Evolutionary conservation across 1,140 invertebrate genomes (phyloP).

Genomic region (roundworm (Caenorhabditis elegans)): DNA sequence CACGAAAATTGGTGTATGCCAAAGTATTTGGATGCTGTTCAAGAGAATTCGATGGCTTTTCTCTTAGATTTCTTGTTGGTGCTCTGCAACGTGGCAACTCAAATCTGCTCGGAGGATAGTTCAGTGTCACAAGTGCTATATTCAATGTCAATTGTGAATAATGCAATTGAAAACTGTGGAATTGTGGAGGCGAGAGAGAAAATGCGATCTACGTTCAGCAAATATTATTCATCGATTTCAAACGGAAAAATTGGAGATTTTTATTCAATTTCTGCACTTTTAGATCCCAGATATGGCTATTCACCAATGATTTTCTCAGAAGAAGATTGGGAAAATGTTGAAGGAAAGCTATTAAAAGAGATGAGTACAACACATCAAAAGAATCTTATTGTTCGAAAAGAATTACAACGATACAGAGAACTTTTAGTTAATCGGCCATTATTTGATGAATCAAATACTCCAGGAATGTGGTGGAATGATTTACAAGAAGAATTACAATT

Average conservation of each 20-base stretch:
- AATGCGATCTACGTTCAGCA: neutral
- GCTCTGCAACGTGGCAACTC: neutral
- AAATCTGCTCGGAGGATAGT: neutral
- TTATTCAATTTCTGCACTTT: neutral
- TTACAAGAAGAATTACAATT: neutral
- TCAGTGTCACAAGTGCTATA: neutral
- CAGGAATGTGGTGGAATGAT: neutral
- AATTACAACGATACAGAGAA: neutral
- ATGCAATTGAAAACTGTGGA: neutral
- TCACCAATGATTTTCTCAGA: neutral
- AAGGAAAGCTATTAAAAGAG: neutral
- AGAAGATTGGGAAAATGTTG: neutral
- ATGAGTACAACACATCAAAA: neutral
- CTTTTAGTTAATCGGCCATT: neutral
- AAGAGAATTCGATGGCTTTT: neutral
- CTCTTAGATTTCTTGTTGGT: neutral
- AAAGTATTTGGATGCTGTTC: neutral
- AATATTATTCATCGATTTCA: neutral
- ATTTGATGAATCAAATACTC: neutral
- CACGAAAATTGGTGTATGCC: conserved; percentile 15
- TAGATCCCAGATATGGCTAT: neutral
- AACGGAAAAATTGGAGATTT: neutral
- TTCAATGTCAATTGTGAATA: neutral
- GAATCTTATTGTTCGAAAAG: neutral
- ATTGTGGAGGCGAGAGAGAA: neutral